Evolutionary conservation across 2,113 vertebrate genomes (phyloP).

Genomic region (Trachemys scripta): DNA sequence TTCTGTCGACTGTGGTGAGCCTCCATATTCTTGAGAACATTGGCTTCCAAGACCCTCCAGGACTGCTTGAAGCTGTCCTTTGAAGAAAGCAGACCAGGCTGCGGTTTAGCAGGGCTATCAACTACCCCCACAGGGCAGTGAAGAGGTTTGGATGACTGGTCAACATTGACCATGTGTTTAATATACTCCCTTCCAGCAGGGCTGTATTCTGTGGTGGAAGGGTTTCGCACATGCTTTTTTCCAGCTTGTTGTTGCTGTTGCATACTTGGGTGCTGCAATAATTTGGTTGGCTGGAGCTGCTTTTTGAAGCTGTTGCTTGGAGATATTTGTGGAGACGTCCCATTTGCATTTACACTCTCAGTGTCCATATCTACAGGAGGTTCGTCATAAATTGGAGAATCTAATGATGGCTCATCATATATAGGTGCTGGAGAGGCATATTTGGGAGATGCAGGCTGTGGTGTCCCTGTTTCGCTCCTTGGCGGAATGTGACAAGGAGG

Average conservation of each 20-base stretch:
- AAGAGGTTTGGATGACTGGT: conserved; percentile 74
- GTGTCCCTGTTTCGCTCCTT: conserved; percentile 79
- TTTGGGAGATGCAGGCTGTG: conserved; percentile 83
- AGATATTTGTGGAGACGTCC: conserved; percentile 75
- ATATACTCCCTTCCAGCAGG: conserved; percentile 91
- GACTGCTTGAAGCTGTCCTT: conserved; percentile 88
- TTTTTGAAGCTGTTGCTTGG: conserved; percentile 83
- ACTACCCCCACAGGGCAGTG: conserved; percentile 42
- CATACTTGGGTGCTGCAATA: conserved; percentile 82
- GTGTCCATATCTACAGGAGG: conserved; percentile 91
- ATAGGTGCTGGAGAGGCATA: conserved; percentile 84
- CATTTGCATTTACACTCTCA: conserved; percentile 77
- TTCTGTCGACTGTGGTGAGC: conserved; percentile 86
- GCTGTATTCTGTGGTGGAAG: conserved; percentile 88
- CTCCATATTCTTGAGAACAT: conserved; percentile 87
- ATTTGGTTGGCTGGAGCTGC: conserved; percentile 77
- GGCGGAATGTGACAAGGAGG: conserved; percentile 78
- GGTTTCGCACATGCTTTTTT: conserved; percentile 81
- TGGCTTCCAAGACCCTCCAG: conserved; percentile 88
- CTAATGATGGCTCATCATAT: conserved; percentile 87
- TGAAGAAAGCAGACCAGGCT: conserved; percentile 72
- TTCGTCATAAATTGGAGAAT: conserved; percentile 90
- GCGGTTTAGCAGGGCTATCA: conserved; percentile 50
- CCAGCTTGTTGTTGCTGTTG: conserved; percentile 65
- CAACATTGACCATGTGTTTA: conserved; percentile 92